Base-by-base conservation (phyloP, 2,888 invertebrate genomes). In the Pandemis cinnamomeana region DNA sequence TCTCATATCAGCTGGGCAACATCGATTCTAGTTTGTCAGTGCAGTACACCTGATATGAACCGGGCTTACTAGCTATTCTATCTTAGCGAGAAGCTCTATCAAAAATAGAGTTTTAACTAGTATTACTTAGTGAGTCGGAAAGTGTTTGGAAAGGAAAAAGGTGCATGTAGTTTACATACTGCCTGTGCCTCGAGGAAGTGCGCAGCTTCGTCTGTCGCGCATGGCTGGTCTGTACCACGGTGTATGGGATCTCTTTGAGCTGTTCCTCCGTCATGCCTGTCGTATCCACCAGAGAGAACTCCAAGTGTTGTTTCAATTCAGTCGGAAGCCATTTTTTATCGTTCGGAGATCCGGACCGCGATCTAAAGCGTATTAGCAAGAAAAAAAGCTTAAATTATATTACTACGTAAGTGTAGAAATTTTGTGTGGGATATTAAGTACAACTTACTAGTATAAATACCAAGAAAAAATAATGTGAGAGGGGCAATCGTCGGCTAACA, bases 191-290 rank as follows among this genome's bases (percentile, higher is more conserved):
- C 10, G 94, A 91, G 36, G 94, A 89, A 5, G 92, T 91, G 44
- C 90, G 86, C 20, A 95, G 89, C 81, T 95, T 95, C 51, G 95
- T 92, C 78, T 95, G 95, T 68, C 95, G 95, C 46, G 95, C 95
- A 81, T 95, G 95, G 86, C 91, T 94, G 76, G 97, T 96, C 89
- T 98, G 97, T 15, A 98, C 97, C 63, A 98, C 97, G 0, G 97
- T 98, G 88, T 98, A 98, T 3, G 98, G 97, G 83, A 98, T 98
- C 91, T 98, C 98, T 77, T 97, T 95, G 42, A 98, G 95, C 86
- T 98, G 98, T 79, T 96, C 96, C 84, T 97, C 98, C 68, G 96
- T 97, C 97, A 98, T 98, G 75, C 98, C 98, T 36, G 96, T 95
- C 0, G 98, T 98, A 82, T 98, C 98, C 72, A 98, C 96, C 84